These are phyloP conservation scores for Dipodomys spectabilis DNA, from an alignment of 2,113 vertebrate genomes.

Conservation along the genomic window DNA sequence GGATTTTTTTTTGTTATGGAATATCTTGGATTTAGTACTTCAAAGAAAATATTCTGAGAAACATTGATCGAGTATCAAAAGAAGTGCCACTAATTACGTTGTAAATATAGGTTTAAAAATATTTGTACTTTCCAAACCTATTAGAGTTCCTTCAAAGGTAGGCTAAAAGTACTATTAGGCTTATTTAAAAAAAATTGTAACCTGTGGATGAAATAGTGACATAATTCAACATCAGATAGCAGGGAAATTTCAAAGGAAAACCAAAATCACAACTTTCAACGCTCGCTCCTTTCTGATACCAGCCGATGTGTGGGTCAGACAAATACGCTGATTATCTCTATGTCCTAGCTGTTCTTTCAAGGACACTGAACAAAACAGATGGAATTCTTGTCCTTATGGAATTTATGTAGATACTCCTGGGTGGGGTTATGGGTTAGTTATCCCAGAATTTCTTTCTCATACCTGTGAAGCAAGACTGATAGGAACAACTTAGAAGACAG, in stretches of 20 bases:
- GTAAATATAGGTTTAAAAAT: background rate
- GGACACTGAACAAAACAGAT: background rate
- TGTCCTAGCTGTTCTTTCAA: background rate
- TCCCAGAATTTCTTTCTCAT: no score
- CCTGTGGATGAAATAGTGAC: background rate
- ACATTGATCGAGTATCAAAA: background rate
- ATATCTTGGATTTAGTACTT: background rate
- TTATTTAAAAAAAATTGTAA: constrained; percentile 22
- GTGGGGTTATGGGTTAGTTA: background rate
- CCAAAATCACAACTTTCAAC: background rate
- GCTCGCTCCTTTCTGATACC: background rate
- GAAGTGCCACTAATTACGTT: background rate
- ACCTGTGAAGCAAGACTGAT: no score
- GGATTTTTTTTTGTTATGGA: background rate
- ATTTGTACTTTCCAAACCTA: background rate
- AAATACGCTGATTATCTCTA: background rate
- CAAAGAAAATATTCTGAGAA: constrained; percentile 15
- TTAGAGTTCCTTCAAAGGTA: background rate
- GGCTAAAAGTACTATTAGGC: background rate
- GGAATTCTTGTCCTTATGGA: background rate
- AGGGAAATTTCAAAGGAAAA: background rate
- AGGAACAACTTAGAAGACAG: no score
- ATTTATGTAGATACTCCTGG: background rate
- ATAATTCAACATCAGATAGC: background rate
- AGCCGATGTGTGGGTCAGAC: background rate